Evolutionary conservation across 2,888 invertebrate genomes (phyloP).

Genomic region (Blastobasis adustella): DNA sequence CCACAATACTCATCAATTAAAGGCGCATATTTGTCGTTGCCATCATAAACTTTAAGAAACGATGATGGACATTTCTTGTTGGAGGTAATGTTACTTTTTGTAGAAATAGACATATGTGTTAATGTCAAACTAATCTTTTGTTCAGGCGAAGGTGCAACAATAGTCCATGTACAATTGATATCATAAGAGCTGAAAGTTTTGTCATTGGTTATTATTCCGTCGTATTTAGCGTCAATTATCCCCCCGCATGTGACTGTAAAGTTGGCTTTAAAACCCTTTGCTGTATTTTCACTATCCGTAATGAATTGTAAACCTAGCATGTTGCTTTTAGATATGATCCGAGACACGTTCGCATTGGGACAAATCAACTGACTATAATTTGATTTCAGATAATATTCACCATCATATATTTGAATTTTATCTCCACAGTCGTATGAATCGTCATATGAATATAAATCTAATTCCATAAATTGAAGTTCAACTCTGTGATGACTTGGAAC

Average conservation of each 20-base stretch:
- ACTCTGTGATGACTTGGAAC: constrained; percentile 81
- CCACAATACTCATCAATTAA: constrained; percentile 81
- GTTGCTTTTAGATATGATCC: constrained; percentile 75
- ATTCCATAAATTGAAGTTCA: constrained; percentile 79
- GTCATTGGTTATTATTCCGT: constrained; percentile 70
- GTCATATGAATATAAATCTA: constrained; percentile 63
- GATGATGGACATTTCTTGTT: constrained; percentile 46
- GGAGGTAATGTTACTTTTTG: constrained; percentile 26
- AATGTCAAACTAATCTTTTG: constrained; percentile 81
- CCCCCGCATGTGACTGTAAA: constrained; percentile 83
- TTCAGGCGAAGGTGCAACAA: constrained; percentile 69
- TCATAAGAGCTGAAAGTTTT: constrained; percentile 35
- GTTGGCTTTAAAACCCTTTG: constrained; percentile 86
- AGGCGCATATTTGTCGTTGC: constrained; percentile 77
- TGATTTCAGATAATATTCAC: constrained; percentile 25
- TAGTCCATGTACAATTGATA: constrained; percentile 82
- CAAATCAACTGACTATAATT: constrained; percentile 68
- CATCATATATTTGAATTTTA: constrained; percentile 52
- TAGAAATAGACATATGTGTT: constrained; percentile 71
- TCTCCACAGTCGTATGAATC: constrained; percentile 29
- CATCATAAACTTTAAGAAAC: constrained; percentile 79
- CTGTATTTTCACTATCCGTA: constrained; percentile 70
- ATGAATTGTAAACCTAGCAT: constrained; percentile 79
- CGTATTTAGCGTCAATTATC: constrained; percentile 65
- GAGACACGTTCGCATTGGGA: constrained; percentile 41